Base-by-base conservation (phyloP, 35 echinoderm and acorn worm species). In the Heliocidaris tuberculata region DNA sequence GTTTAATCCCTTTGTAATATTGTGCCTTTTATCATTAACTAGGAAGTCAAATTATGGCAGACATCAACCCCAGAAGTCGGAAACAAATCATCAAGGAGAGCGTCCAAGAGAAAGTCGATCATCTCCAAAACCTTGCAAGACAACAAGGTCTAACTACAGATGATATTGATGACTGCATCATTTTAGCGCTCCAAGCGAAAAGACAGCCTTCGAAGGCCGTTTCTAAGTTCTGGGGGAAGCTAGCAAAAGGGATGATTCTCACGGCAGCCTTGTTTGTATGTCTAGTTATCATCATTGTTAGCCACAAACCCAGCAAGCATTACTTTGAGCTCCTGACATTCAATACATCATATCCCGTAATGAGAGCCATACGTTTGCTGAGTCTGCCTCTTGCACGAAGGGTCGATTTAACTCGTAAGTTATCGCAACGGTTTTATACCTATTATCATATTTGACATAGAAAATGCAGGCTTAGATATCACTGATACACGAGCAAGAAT, bases 151-250 rank as follows among this genome's bases (percentile, higher is more conserved):
- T 50, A 24, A 59, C 31, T 17, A 59, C 9, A 19, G 48, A 19
- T 4, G 91, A 93, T 13, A 93, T 93, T 42, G 91, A 93, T 48
- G n/a, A 59, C 48, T 93, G 91, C 24, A 59, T 93, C 48, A 30
- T 93, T 0, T 30, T 31, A 6, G 91, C 91, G 13, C 50, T 93
- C 21, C 19, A n/a, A n/a, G 65, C 65, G 6, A 78, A 78, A 21
- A 78, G 27, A 19, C 21, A 7, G 5, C 15, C 4, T 7, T 6
- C 65, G 5, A 78, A 78, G 27, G 1, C 15, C 19, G 65, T n/a
- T 78, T n/a, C 21, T 7, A 17, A 78, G 27, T 78, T 78, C 8
- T 78, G 65, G 65, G 27, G 60, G 27, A 78, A 78, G 19, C 65
- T 78, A 19, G 65, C 65, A 27, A 21, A 78, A 78, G 65, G 15